Conservation (phyloP, 2,888 invertebrate genomes). For the Pterostichus madidus region DNA sequence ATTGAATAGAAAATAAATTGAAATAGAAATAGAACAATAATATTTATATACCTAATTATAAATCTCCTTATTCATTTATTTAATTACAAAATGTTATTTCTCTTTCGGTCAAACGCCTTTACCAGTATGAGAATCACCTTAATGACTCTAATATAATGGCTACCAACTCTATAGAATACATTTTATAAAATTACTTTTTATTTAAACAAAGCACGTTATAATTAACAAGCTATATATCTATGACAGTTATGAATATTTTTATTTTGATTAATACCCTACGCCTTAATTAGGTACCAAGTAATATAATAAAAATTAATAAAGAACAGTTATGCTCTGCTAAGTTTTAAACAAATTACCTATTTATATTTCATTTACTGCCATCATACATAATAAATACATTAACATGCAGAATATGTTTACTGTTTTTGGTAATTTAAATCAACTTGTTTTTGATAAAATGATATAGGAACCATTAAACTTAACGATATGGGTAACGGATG, state of each 20-base stretch:
- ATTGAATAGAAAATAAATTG: not conserved
- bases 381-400: conserved; percentile 16
- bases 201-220: conserved; percentile 54
- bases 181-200: conserved; percentile 51
- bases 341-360: conserved; percentile 42
- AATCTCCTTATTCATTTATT: not conserved
- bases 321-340: conserved; percentile 13
- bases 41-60: not conserved
- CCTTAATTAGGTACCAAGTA: conserved; percentile 36
- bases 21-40: not conserved
- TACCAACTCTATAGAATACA: conserved; percentile 11
- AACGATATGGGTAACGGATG: not conserved
- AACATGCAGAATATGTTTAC: not conserved
- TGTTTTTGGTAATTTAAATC: conserved; percentile 9
- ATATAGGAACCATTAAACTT: not conserved
- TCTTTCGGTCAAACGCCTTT: conserved; percentile 6
- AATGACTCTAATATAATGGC: conserved; percentile 11
- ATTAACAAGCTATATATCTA: conserved; percentile 41
- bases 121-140: not conserved
- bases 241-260: conserved; percentile 52
- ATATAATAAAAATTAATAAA: conserved; percentile 58
- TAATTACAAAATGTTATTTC: conserved; percentile 1
- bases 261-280: conserved; percentile 49
- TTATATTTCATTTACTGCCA: conserved; percentile 40
- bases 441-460: conserved; percentile 12